phyloP scores from a whole-genome alignment of 2,113 vertebrate genomes.

The Calonectris borealis region DNA sequence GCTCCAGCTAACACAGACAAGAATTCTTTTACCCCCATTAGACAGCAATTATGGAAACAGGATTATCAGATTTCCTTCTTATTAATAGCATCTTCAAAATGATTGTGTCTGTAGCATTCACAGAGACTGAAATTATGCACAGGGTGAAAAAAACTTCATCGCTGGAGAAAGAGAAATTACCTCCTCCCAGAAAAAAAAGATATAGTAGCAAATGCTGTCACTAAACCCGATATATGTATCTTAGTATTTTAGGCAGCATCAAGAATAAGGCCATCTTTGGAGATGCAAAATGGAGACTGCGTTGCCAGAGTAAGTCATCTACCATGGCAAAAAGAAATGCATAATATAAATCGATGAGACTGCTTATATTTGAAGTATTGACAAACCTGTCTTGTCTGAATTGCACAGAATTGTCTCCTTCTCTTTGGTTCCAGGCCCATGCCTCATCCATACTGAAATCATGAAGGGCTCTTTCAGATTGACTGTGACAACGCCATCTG shows the following conservation, averaged over 20 bases:
- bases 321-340: neutral
- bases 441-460: slow-evolving; percentile 96
- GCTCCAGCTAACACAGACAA: neutral
- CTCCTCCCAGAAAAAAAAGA: neutral
- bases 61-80: neutral
- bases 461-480: slow-evolving; percentile 89
- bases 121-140: neutral
- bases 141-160: neutral
- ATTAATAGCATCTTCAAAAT: neutral
- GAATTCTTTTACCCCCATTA: neutral
- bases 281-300: neutral
- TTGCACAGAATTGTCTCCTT: slow-evolving; percentile 96
- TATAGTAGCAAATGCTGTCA: neutral
- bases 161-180: neutral
- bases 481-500: slow-evolving; percentile 83
- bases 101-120: neutral
- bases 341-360: neutral
- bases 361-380: rapidly evolving
- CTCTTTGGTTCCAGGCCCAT: slow-evolving; percentile 85
- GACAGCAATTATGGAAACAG: neutral
- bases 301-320: neutral
- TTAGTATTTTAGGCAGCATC: neutral
- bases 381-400: slow-evolving; percentile 92
- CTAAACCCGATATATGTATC: neutral
- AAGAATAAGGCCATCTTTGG: neutral